These are phyloP conservation scores for Temnopleurus reevesii DNA, from an alignment of 53 echinoderm and acorn worm genomes.

Conservation along the genomic window DNA sequence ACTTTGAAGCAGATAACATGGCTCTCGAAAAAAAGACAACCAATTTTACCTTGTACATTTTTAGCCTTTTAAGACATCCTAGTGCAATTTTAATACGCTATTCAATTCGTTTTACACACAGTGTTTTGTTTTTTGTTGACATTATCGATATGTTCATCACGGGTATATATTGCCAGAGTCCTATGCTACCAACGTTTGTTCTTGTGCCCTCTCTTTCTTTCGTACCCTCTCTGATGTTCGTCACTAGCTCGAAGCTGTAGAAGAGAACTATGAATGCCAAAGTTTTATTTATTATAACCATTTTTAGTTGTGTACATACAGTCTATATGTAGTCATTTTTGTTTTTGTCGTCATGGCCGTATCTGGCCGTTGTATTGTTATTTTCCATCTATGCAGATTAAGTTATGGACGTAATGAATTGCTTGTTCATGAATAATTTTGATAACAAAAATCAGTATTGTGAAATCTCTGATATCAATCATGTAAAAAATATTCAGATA, in stretches of 20 bases:
- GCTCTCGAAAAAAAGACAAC: neutral
- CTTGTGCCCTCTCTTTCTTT: neutral
- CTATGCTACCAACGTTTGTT: neutral
- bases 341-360: neutral
- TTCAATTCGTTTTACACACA: neutral
- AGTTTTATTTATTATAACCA: constrained; percentile 58
- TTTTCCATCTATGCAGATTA: constrained; percentile 13
- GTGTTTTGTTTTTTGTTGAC: neutral
- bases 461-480: neutral
- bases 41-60: constrained; percentile 24
- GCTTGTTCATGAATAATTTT: neutral
- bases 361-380: neutral
- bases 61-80: constrained; percentile 43
- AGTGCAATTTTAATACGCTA: constrained; percentile 37
- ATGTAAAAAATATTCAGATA: neutral
- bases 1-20: neutral
- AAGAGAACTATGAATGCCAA: constrained; percentile 28
- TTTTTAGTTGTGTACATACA: neutral
- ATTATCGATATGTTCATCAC: constrained; percentile 14
- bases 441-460: neutral
- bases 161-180: constrained; percentile 43
- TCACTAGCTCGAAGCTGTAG: constrained; percentile 2
- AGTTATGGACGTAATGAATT: neutral
- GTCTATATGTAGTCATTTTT: neutral
- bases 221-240: neutral